Evolutionary conservation across 1,140 invertebrate species (phyloP).

Genomic region (Acromyrmex heyeri): DNA sequence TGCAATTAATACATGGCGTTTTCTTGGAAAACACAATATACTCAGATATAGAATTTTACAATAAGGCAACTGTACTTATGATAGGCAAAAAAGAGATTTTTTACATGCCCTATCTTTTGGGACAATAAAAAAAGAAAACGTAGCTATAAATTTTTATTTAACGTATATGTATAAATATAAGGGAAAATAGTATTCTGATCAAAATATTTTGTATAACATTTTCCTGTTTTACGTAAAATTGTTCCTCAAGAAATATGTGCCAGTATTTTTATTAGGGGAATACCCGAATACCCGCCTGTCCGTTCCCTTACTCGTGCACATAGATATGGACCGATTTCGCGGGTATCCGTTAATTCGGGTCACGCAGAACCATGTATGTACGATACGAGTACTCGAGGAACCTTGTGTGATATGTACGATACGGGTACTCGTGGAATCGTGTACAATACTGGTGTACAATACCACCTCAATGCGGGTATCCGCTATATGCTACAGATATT

Average conservation of each 20-base stretch:
- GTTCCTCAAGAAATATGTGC: not conserved
- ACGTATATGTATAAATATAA: not conserved
- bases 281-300: too few relatives aligned
- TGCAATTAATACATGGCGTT: slow-evolving; percentile 6
- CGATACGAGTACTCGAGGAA: too few relatives aligned
- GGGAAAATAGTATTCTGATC: not conserved
- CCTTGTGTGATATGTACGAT: too few relatives aligned
- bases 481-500: too few relatives aligned
- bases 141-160: not conserved
- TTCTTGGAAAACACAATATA: not conserved
- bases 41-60: not conserved
- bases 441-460: too few relatives aligned
- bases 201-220: not conserved
- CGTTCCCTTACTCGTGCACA: too few relatives aligned
- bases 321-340: too few relatives aligned
- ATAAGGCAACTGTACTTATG: not conserved
- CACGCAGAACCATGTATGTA: too few relatives aligned
- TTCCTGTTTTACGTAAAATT: not conserved
- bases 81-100: too few relatives aligned
- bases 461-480: too few relatives aligned
- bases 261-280: not conserved
- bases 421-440: too few relatives aligned
- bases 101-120: not conserved
- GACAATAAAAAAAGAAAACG: not conserved
- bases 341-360: too few relatives aligned